phyloP scores from a whole-genome alignment of 2,888 invertebrate species.

The Eueremaeus valkanovi region DNA sequence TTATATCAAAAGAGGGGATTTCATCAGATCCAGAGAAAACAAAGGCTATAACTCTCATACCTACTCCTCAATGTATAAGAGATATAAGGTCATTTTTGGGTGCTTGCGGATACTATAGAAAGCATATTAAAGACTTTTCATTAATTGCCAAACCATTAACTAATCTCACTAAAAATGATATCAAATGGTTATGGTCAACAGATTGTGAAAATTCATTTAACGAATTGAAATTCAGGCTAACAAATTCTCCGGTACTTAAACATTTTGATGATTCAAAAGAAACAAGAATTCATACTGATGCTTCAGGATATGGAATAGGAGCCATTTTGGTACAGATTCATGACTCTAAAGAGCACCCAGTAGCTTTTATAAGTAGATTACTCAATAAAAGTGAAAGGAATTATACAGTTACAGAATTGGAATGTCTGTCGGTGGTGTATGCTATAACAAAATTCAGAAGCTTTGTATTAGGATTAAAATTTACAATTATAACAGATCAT shows the following conservation, averaged over 20 bases:
- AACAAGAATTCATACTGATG: slow-evolving; percentile 43
- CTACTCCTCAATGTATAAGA: neutral
- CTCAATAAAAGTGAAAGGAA: slow-evolving; percentile 52
- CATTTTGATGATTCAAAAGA: slow-evolving; percentile 46
- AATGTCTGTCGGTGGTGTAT: slow-evolving; percentile 51
- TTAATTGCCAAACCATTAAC: slow-evolving; percentile 37
- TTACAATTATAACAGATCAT: slow-evolving; percentile 54
- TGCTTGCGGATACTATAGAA: slow-evolving; percentile 22
- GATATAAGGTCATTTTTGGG: neutral
- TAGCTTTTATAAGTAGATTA: slow-evolving; percentile 48
- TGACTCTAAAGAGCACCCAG: slow-evolving; percentile 41
- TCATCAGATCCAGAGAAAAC: slow-evolving; percentile 14
- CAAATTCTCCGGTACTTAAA: slow-evolving; percentile 1
- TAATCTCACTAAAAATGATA: slow-evolving; percentile 33
- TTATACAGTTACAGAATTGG: slow-evolving; percentile 53
- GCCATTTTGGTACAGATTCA: neutral
- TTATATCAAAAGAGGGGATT: slow-evolving; percentile 35
- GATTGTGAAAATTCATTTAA: neutral
- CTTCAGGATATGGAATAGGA: neutral
- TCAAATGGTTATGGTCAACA: neutral
- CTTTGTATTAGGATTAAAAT: slow-evolving; percentile 52
- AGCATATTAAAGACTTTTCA: slow-evolving; percentile 35
- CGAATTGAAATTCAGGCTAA: neutral
- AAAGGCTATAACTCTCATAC: neutral
- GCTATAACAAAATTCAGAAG: slow-evolving; percentile 52